These are phyloP conservation scores for Orycteropus afer DNA, from an alignment of 2,113 vertebrate species.

Conservation along the genomic window DNA sequence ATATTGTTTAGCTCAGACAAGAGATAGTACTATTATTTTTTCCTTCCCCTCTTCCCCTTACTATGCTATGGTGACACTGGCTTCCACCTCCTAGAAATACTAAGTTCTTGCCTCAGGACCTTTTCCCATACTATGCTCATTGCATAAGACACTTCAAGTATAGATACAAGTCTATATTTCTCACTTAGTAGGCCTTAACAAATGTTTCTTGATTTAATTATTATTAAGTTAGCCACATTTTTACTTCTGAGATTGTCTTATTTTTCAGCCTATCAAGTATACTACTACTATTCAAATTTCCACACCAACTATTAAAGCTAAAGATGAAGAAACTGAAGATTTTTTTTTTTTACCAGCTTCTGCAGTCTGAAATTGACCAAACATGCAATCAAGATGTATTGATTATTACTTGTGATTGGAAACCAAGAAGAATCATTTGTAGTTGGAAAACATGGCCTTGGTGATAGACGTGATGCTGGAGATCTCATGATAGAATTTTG, in stretches of 20 bases:
- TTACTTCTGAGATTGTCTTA: not conserved
- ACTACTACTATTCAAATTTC: no score
- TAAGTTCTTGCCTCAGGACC: not conserved
- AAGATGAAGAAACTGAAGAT: no score
- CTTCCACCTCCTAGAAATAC: not conserved
- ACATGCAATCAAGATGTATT: no score
- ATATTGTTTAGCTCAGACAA: not conserved
- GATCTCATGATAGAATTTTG: no score
- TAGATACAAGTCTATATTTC: not conserved
- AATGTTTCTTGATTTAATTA: constrained; percentile 40
- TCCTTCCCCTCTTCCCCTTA: not conserved
- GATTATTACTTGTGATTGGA: no score
- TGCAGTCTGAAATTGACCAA: no score
- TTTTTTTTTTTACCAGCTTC: no score
- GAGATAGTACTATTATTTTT: not conserved
- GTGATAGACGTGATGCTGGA: no score
- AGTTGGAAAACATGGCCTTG: no score
- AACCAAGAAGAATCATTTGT: no score
- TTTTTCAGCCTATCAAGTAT: constrained; percentile 20
- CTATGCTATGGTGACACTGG: not conserved
- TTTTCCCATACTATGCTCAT: not conserved
- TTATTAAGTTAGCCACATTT: constrained; percentile 28
- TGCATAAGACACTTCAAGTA: not conserved
- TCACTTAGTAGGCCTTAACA: not conserved
- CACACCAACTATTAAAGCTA: no score